Conservation (phyloP, 2,888 invertebrate species). For the Selenia dentaria region DNA sequence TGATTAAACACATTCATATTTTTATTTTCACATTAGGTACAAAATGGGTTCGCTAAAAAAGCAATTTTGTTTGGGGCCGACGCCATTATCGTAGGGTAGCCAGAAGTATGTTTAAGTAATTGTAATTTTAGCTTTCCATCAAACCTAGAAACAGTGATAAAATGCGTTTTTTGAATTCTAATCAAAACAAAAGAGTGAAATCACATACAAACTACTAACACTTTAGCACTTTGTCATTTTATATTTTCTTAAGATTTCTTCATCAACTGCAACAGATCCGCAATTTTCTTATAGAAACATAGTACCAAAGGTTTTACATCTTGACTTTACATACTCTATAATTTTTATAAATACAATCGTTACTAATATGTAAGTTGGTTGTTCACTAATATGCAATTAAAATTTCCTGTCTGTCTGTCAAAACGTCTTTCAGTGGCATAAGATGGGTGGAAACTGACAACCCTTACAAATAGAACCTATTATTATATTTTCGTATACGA, state of each 20-base stretch:
- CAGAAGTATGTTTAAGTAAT: too few species aligned
- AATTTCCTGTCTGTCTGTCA: constrained; percentile 71
- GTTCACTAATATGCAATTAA: constrained; percentile 67
- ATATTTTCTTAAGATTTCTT: neutral
- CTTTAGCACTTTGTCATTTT: neutral
- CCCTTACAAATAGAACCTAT: constrained; percentile 58
- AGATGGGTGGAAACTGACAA: constrained; percentile 59
- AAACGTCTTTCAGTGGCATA: constrained; percentile 74
- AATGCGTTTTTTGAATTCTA: too few species aligned
- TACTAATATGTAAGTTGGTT: constrained; percentile 41
- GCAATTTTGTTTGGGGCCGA: too few species aligned
- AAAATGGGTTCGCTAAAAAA: too few species aligned
- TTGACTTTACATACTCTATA: constrained; percentile 35
- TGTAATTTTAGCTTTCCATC: too few species aligned
- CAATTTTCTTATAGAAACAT: neutral
- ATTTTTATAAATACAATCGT: constrained; percentile 52
- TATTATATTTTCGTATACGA: constrained; percentile 53
- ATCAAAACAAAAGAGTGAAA: too few species aligned
- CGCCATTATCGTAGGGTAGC: too few species aligned
- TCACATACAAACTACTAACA: too few species aligned
- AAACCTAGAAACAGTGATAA: too few species aligned
- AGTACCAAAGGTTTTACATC: neutral
- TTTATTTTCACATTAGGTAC: too few species aligned
- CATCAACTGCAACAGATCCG: neutral
- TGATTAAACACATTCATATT: too few species aligned